Conservation (phyloP, 2,113 vertebrate genomes). For the Atlantisia rogersi region DNA sequence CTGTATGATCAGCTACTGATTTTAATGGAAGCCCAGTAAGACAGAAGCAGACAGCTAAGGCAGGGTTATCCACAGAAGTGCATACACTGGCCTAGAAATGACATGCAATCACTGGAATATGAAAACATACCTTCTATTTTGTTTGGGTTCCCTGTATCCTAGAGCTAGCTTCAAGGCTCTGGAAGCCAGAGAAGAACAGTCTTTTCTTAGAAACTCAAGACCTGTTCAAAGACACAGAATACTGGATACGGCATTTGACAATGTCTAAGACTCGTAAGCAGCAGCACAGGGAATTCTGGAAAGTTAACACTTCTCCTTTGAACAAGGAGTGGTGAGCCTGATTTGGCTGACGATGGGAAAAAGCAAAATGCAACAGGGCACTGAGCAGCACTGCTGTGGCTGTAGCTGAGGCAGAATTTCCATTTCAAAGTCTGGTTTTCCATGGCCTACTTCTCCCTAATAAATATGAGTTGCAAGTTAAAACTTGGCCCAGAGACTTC, state of each 20-base stretch:
- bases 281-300: slow-evolving; percentile 54
- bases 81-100: neutral
- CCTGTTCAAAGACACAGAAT: slow-evolving; percentile 5
- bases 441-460: slow-evolving; percentile 36
- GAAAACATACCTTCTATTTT: slow-evolving; percentile 18
- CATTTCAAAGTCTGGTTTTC: slow-evolving; percentile 60
- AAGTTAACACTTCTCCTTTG: slow-evolving; percentile 36
- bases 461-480: slow-evolving; percentile 31
- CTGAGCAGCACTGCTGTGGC: slow-evolving; percentile 33
- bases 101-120: neutral
- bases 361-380: slow-evolving; percentile 43
- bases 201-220: slow-evolving; percentile 34
- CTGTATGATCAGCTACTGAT: neutral
- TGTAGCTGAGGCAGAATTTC: slow-evolving; percentile 57
- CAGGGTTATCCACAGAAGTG: neutral
- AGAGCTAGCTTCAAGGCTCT: neutral
- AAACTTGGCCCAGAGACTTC: slow-evolving; percentile 31
- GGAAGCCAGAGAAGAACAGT: slow-evolving; percentile 15
- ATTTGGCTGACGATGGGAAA: slow-evolving; percentile 40
- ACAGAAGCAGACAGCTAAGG: neutral
- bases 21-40: neutral
- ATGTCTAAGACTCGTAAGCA: neutral
- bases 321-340: neutral
- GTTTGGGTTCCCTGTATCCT: neutral
- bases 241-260: neutral